Base-by-base conservation (phyloP, 2,797 vertebrate species). In the Sebastes taczanowskii region DNA sequence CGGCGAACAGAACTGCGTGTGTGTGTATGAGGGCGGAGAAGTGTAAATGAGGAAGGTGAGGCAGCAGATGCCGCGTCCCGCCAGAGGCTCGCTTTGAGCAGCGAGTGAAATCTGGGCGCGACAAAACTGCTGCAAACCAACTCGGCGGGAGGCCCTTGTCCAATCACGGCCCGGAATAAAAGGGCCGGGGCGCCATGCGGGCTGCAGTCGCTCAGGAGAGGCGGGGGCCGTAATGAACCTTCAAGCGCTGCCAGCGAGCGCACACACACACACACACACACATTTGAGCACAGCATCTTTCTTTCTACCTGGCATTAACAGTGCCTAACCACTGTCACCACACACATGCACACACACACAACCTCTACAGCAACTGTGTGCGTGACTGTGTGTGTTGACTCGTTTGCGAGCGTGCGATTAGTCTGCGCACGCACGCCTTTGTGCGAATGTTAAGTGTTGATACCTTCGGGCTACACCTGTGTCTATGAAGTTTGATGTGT, bases 121-220 rank as follows among this genome's bases (percentile, higher is more conserved):
- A 99, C 97, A 98, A 98, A 99, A 99, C 97, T 98, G 97, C 98
- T 97, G 97, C 97, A 98, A 97, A 98, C 97, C 94, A 97, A 98
- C 97, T 97, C 97, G 95, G 96, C 97, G 96, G 98, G 98, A 97
- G 97, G 97, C 96, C 93, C 97, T 96, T 99, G 97, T 99, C 97
- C 97, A 97, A 98, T 98, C 97, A 98, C 96, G 97, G 97, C 96
- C 96, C 94, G 95, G 97, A 93, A 99, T 98, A 98, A 99, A 98
- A 98, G 97, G 97, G 96, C 93, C 86, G 75, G 87, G 91, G 90
- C 87, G 81, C 91, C 91, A 93, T 79, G 78, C 89, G 95, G 97
- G 96, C 96, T 95, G 95, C 96, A 95, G 96, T 95, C 95, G 96
- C 97, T 96, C 97, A 96, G 96, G 96, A 97, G 97, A 96, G 96